Conservation (phyloP, 2,888 invertebrate genomes). For the Norana najaformis region DNA sequence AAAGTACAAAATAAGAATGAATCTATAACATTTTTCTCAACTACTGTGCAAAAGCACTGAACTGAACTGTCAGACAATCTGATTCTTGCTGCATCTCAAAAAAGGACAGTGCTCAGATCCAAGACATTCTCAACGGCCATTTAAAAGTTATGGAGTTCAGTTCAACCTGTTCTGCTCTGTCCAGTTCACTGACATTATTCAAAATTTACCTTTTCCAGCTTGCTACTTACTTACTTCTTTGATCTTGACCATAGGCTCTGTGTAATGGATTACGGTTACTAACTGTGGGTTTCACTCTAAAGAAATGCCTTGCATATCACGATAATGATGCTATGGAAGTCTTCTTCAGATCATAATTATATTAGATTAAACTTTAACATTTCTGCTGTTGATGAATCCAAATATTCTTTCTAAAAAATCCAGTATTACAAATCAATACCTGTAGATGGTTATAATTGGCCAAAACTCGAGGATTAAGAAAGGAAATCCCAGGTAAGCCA, state of each 20-base stretch:
- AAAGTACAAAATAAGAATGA: neutral
- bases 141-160: neutral
- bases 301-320: neutral
- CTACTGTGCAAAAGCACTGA: neutral
- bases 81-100: neutral
- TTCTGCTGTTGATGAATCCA: neutral
- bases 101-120: neutral
- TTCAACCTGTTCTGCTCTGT: neutral
- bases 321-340: neutral
- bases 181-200: neutral
- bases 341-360: too few species aligned
- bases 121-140: neutral
- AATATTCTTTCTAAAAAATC: neutral
- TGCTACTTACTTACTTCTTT: neutral
- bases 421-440: slow-evolving; percentile 65
- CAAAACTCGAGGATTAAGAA: slow-evolving; percentile 86
- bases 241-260: neutral
- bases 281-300: neutral
- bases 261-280: neutral
- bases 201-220: neutral
- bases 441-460: slow-evolving; percentile 76
- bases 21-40: neutral
- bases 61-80: neutral
- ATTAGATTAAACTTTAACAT: neutral
- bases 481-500: slow-evolving; percentile 88